These are phyloP conservation scores for Ceriagrion tenellum DNA, from an alignment of 2,888 invertebrate genomes.

Conservation along the genomic window DNA sequence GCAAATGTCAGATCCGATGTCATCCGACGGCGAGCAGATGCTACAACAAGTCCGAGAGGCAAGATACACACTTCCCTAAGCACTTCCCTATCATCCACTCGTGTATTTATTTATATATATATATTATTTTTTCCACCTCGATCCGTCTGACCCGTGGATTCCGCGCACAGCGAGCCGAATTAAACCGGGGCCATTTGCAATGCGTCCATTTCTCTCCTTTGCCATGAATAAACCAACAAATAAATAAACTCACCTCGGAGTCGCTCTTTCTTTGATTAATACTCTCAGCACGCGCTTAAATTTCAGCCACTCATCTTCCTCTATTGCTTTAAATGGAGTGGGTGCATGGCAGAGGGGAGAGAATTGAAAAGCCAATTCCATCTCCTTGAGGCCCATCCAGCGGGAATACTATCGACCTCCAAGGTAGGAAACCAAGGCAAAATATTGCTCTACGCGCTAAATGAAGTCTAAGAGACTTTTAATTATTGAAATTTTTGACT, in stretches of 20 bases:
- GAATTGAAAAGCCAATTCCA: too few relatives aligned
- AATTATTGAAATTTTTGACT: too few relatives aligned
- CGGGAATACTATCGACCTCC: too few relatives aligned
- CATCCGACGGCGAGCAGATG: slow-evolving; percentile 39
- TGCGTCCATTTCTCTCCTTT: neutral
- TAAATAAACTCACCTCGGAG: neutral
- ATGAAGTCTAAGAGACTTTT: too few relatives aligned
- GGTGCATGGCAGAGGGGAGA: too few relatives aligned
- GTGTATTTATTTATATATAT: too few relatives aligned
- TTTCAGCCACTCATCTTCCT: slow-evolving; percentile 41
- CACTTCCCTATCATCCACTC: neutral
- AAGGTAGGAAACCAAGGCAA: too few relatives aligned
- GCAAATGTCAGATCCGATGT: slow-evolving; percentile 51
- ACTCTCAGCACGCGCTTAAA: slow-evolving; percentile 20
- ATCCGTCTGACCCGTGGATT: neutral
- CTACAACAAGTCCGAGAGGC: neutral
- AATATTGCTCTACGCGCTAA: too few relatives aligned
- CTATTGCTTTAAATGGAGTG: neutral
- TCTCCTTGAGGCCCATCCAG: too few relatives aligned
- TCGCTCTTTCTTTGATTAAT: neutral
- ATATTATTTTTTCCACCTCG: neutral
- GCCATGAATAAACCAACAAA: slow-evolving; percentile 32
- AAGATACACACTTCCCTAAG: neutral
- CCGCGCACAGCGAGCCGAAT: neutral
- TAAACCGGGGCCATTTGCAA: neutral